Percentiles rank a stretch among this genome's conserved stretches.
These are phyloP conservation scores for Parazoanthus darwini DNA, from an alignment of 92 coral and sea anemone genomes.

Conservation along the genomic window DNA sequence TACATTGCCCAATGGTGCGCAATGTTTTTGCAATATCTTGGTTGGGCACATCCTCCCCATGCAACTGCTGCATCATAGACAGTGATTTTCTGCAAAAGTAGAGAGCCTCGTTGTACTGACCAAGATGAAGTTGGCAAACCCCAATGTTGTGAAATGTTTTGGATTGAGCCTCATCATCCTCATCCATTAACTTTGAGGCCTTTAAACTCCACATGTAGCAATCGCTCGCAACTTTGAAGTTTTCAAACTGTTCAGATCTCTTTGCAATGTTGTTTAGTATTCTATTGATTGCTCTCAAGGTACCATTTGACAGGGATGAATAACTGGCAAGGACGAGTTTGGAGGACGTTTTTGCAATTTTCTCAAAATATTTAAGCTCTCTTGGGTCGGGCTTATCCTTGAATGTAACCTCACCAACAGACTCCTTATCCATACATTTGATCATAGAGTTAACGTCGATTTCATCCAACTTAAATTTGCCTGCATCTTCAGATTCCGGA, in stretches of 20 bases:
- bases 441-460: constrained; percentile 14
- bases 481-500: constrained; percentile 36
- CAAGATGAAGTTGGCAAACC: neutral
- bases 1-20: neutral
- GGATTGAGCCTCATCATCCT: neutral
- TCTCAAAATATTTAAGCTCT: neutral
- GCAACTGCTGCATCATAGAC: neutral
- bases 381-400: too few species aligned
- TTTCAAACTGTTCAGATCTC: too few species aligned
- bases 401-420: neutral
- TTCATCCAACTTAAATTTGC: constrained; percentile 19
- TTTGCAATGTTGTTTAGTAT: neutral
- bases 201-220: constrained; percentile 3
- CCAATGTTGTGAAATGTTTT: neutral
- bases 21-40: neutral
- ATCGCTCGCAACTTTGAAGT: neutral
- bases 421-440: neutral
- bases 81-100: neutral
- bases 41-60: neutral
- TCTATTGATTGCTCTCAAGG: neutral
- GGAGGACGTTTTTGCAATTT: neutral
- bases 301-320: neutral
- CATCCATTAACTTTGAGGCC: neutral
- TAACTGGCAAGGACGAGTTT: neutral
- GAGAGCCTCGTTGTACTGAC: neutral